These are phyloP conservation scores for Tetanocera ferruginea DNA, from an alignment of 2,888 invertebrate species.

Conservation along the genomic window DNA sequence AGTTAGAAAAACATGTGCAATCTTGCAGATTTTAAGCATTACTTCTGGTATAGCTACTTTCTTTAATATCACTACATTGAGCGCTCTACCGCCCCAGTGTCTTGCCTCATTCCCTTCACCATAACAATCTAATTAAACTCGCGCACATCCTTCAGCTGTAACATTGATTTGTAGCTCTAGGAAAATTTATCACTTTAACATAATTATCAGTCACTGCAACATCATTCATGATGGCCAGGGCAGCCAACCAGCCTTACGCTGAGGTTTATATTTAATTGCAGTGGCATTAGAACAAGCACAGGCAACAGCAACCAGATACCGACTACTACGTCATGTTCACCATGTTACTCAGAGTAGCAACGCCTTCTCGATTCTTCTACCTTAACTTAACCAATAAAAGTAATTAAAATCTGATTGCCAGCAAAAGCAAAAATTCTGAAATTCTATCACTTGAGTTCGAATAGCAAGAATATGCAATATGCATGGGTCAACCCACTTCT, in stretches of 20 bases:
- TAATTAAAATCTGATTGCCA: conserved; percentile 68
- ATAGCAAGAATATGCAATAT: conserved; percentile 7
- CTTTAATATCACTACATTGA: too few relatives aligned
- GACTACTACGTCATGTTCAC: not conserved
- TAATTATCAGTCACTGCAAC: conserved; percentile 14
- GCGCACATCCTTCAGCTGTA: conserved; percentile 3
- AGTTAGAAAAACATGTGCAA: too few relatives aligned
- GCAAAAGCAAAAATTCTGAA: conserved; percentile 39
- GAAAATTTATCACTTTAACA: conserved; percentile 9
- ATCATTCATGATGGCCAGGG: not conserved
- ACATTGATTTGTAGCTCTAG: conserved; percentile 6
- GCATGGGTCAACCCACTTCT: conserved; percentile 21
- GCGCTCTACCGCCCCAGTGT: too few relatives aligned
- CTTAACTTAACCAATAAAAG: conserved; percentile 52
- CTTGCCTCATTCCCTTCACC: not conserved
- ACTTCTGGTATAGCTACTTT: not conserved
- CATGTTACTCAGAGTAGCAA: not conserved
- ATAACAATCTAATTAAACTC: conserved; percentile 2
- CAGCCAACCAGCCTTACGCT: not conserved
- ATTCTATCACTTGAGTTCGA: conserved; percentile 19
- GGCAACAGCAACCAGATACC: too few relatives aligned
- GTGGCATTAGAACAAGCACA: too few relatives aligned
- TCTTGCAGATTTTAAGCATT: not conserved
- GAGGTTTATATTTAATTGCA: not conserved
- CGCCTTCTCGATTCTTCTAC: not conserved